Evolutionary conservation across 2,797 vertebrate genomes (phyloP).

Genomic region (Pseudomugil gertrudae): DNA sequence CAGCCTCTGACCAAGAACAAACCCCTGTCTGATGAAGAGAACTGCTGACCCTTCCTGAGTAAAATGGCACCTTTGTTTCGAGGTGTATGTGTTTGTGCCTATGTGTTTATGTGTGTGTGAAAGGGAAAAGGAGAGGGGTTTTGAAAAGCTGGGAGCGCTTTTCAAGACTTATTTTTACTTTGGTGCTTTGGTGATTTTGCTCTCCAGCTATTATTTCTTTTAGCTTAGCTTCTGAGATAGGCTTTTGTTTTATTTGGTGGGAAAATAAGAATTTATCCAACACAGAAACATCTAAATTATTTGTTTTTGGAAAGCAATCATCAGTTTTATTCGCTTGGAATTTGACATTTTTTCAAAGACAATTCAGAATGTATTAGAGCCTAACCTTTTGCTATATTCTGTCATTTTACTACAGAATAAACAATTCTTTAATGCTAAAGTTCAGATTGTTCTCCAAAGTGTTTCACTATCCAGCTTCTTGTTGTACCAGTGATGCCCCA

Average conservation of each 20-base stretch:
- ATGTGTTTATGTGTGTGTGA: slow-evolving; percentile 71
- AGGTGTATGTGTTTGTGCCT: slow-evolving; percentile 80
- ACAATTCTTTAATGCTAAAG: not conserved
- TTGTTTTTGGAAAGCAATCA: not conserved
- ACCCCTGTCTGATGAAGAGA: slow-evolving; percentile 83
- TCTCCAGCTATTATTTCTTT: slow-evolving; percentile 38
- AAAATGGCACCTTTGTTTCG: slow-evolving; percentile 87
- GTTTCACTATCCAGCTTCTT: not conserved
- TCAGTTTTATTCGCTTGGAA: not conserved
- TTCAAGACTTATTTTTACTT: slow-evolving; percentile 49
- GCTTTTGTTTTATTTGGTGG: slow-evolving; percentile 1
- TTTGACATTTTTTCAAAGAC: not conserved
- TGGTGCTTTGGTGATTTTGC: slow-evolving; percentile 30
- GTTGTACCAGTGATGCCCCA: not conserved
- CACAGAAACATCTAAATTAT: not conserved
- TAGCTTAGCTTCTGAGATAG: slow-evolving; percentile 7
- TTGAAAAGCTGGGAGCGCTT: slow-evolving; percentile 60
- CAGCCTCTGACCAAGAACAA: slow-evolving; percentile 84
- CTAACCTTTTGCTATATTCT: not conserved
- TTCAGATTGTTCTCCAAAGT: not conserved
- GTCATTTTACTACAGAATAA: not conserved
- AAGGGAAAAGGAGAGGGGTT: slow-evolving; percentile 54
- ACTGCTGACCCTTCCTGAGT: slow-evolving; percentile 85
- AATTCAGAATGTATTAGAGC: not conserved
- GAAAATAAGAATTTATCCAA: not conserved